Evolutionary conservation across 2,888 invertebrate species (phyloP).

Genomic region (Drosophila buzzatii): DNA sequence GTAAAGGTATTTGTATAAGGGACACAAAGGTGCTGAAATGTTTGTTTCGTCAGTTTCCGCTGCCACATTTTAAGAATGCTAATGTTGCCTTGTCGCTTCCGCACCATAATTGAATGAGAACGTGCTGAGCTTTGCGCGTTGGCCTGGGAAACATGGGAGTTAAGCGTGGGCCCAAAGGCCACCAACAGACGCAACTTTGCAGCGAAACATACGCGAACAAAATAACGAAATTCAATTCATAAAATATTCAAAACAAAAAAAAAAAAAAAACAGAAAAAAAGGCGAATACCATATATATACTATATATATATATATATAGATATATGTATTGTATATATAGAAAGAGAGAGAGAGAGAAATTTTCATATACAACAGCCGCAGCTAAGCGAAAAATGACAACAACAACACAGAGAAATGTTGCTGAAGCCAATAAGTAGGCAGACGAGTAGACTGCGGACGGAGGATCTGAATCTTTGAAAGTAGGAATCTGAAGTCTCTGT

Average conservation of each 20-base stretch:
- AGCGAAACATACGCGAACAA: slow-evolving; percentile 77
- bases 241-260: slow-evolving; percentile 70
- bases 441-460: not conserved
- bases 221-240: slow-evolving; percentile 81
- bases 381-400: slow-evolving; percentile 18
- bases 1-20: slow-evolving; percentile 1
- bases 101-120: slow-evolving; percentile 77
- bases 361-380: slow-evolving; percentile 38
- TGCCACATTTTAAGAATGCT: slow-evolving; percentile 69
- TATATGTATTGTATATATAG: slow-evolving; percentile 23
- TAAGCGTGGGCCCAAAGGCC: slow-evolving; percentile 20
- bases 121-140: slow-evolving; percentile 59
- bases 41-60: slow-evolving; percentile 73
- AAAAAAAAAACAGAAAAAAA: slow-evolving; percentile 28
- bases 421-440: slow-evolving; percentile 35
- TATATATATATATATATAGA: slow-evolving; percentile 5
- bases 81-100: slow-evolving; percentile 66
- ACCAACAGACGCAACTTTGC: slow-evolving; percentile 57
- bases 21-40: slow-evolving; percentile 68
- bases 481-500: slow-evolving; percentile 30
- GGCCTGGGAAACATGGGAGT: slow-evolving; percentile 1
- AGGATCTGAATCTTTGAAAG: slow-evolving; percentile 11
- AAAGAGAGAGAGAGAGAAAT: slow-evolving; percentile 28
- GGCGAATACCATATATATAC: slow-evolving; percentile 28
- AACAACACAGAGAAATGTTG: slow-evolving; percentile 30